These are phyloP conservation scores for Craniophora ligustri DNA, from an alignment of 2,888 invertebrate genomes.

Conservation along the genomic window DNA sequence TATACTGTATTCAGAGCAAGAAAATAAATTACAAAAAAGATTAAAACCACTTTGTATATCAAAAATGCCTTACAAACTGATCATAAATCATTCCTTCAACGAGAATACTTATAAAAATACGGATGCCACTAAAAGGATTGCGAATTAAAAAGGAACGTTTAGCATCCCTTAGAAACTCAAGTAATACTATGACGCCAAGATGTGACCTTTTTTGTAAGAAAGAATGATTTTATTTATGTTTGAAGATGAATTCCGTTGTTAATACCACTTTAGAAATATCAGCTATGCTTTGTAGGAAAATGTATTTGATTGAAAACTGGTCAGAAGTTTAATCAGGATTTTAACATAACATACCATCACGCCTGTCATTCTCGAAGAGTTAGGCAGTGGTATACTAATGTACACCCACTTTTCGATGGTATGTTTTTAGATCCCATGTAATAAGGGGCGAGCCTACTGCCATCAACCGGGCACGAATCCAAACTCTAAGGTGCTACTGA, in stretches of 20 bases:
- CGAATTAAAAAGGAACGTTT: slow-evolving; percentile 16
- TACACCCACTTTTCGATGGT: no score
- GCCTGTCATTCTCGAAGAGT: no score
- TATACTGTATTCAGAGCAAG: no score
- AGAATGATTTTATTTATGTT: neutral
- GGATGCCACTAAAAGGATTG: slow-evolving; percentile 33
- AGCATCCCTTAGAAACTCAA: slow-evolving; percentile 18
- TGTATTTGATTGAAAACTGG: neutral
- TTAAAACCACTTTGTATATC: slow-evolving; percentile 32
- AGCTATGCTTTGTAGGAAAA: neutral
- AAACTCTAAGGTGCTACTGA: no score
- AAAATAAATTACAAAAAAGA: no score
- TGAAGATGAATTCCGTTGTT: slow-evolving; percentile 1
- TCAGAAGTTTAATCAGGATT: no score
- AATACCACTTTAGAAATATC: slow-evolving; percentile 1
- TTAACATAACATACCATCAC: no score
- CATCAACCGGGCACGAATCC: no score
- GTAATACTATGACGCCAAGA: slow-evolving; percentile 9
- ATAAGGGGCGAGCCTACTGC: no score
- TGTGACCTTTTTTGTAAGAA: slow-evolving; percentile 19
- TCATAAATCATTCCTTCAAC: slow-evolving; percentile 47
- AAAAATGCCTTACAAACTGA: slow-evolving; percentile 29
- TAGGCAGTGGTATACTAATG: no score
- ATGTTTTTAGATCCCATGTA: no score
- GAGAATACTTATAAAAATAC: slow-evolving; percentile 28